Base-by-base conservation (phyloP, 2,888 invertebrate species). In the Linhomoeus sp. region DNA sequence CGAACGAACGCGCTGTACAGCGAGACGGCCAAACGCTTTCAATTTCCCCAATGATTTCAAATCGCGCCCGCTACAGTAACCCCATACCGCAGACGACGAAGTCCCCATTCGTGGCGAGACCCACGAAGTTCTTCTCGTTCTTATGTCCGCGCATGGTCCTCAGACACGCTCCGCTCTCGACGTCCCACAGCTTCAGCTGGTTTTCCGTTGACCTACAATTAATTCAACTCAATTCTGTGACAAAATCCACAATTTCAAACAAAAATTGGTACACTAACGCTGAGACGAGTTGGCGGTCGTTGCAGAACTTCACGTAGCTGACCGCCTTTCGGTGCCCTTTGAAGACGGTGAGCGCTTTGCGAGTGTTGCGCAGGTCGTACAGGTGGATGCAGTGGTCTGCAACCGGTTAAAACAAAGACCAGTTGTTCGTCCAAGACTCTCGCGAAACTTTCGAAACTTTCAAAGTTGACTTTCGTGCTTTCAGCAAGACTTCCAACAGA, bases 101-200 rank as follows among this genome's bases (percentile, higher is more conserved):
- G 68, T 85, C 78, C 1, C 82, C 83, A 63, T 87, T 83, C 0
- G 86, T 85, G 0, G 87, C 84, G 43, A 90, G 70, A 0, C 88
- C 88, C 2, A 90, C 87, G 69, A 90, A 90, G 68, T 88, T 88
- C 68, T 88, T 88, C 69, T 88, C 88, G 66, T 90, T 90, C 7
- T 80, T 76, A 68, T 90, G 88, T 0, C 88, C 88, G 19, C 79
- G 77, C 69, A 87, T 85, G 1, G 85, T 84, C 24, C 84, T 74
- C 48, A 81, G 70, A 67, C 81, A 83, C 52, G 80, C 75, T 12
- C 51, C 54, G 43, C 59, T 60, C 57, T 79, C 78, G 20, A 87
- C 77, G 60, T 79, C 79, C 88, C 88, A 90, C 69, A 88, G 74
- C 69, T 86, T 85, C 45, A 87, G 68, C 61, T 83, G 82, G 41